phyloP scores from a whole-genome alignment of 2,888 invertebrate genomes.

The Coleophora deauratella region DNA sequence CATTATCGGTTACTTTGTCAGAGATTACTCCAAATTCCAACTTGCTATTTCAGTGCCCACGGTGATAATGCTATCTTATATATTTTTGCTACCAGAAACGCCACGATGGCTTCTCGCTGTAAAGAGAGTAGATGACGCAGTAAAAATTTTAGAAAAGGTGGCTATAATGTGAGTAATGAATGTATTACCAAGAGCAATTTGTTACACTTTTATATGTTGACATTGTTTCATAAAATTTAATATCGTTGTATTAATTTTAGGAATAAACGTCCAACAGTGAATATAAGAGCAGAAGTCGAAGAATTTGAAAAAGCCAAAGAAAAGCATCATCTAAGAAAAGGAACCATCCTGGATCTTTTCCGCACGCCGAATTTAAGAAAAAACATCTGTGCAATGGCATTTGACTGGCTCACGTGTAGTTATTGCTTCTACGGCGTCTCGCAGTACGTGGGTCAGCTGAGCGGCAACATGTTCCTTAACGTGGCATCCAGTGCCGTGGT shows the following conservation, averaged over 20 bases:
- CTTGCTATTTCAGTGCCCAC: conserved; percentile 77
- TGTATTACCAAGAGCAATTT: conserved; percentile 1
- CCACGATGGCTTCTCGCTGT: conserved; percentile 86
- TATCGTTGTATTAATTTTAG: conserved; percentile 30
- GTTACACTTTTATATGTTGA: neutral
- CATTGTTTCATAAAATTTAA: neutral
- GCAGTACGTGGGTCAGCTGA: conserved; percentile 85
- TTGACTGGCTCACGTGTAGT: conserved; percentile 87
- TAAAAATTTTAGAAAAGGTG: conserved; percentile 76
- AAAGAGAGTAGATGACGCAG: conserved; percentile 78
- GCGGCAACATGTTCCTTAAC: conserved; percentile 86
- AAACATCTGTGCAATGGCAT: conserved; percentile 81
- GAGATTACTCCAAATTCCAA: conserved; percentile 78
- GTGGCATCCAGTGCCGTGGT: conserved; percentile 84
- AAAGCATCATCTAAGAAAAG: conserved; percentile 53
- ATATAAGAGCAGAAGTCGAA: conserved; percentile 56
- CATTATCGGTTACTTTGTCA: conserved; percentile 75
- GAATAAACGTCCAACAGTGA: conserved; percentile 63
- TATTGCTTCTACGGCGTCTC: conserved; percentile 86
- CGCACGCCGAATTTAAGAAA: conserved; percentile 81
- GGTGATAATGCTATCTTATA: conserved; percentile 75
- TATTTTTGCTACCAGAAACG: conserved; percentile 83
- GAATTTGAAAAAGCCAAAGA: conserved; percentile 36
- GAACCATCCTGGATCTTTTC: conserved; percentile 78
- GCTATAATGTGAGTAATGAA: conserved; percentile 66